Percentiles rank a stretch among this genome's conserved stretches.
Evolutionary conservation across 2,113 vertebrate species (phyloP).

Genomic region (Bos taurus): ARS-UCD2.0 NC_037346.1:60663001-60663500

Average conservation of each 20-base stretch:
- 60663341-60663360: neutral
- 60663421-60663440: conserved; percentile 44
- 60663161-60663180: neutral
- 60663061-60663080: neutral
- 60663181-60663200: neutral
- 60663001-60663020: neutral
- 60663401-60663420: conserved; percentile 52
- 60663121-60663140: neutral
- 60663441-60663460: conserved; percentile 34
- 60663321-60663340: neutral
- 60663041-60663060: neutral
- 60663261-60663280: neutral
- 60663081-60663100: neutral
- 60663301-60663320: conserved; percentile 3
- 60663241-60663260: neutral
- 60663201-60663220: neutral
- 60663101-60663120: neutral
- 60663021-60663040: neutral
- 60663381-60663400: conserved; percentile 32
- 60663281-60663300: neutral
- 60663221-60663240: neutral
- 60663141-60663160: conserved; percentile 2
- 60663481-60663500: conserved; percentile 24
- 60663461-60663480: conserved; percentile 31
- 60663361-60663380: conserved; percentile 15